Base-by-base conservation (phyloP, 64 coral and sea anemone genomes). In the Astreopora myriophthalma region DNA sequence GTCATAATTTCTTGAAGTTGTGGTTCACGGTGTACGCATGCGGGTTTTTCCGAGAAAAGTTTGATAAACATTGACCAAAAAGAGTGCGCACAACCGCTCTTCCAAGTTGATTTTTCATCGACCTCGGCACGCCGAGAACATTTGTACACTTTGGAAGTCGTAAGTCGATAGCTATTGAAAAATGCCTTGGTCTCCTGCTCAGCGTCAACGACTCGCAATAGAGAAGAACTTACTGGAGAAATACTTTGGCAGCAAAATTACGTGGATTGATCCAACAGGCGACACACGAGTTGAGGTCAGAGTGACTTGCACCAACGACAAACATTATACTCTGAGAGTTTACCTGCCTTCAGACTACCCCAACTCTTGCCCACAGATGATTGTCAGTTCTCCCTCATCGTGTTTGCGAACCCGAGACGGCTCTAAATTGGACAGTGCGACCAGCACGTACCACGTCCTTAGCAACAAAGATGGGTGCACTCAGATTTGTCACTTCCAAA, bases 341-440 rank as follows among this genome's bases (percentile, higher is more conserved):
- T 90, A 94, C 34, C 62, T 94, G n/a, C 80, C 93, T 2, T 19
- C 8, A 25, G 93, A 94, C 24, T 94, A 69, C 48, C 93, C 93
- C 51, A 55, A 55, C 17, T 55, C 51, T 55, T 55, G 87, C 20
- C 93, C 93, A 12, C 67, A 90, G 10, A 61, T 94, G 87, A 84
- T 88, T 26, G 93, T 94, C 5, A 48, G 64, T 25, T 85, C 51
- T 36, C 87, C 92, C 20, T 71, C 74, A 5, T 17, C 34, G 37
- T 38, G n/a, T 11, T 74, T 88, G 12, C 30, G 70, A 28, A 78
- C 69, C 44, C 38, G 35, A 10, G 42, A 81, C 32, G 85, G 85
- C 20, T 24, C 6, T 61, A 1, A 0, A 6, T 5, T 83, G 22
- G 35, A 37, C 0, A 75, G 66, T 60, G 33, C 14, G 19, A 71